Evolutionary conservation across 2,888 invertebrate species (phyloP).

Genomic region (Drosophila macrospina): DNA sequence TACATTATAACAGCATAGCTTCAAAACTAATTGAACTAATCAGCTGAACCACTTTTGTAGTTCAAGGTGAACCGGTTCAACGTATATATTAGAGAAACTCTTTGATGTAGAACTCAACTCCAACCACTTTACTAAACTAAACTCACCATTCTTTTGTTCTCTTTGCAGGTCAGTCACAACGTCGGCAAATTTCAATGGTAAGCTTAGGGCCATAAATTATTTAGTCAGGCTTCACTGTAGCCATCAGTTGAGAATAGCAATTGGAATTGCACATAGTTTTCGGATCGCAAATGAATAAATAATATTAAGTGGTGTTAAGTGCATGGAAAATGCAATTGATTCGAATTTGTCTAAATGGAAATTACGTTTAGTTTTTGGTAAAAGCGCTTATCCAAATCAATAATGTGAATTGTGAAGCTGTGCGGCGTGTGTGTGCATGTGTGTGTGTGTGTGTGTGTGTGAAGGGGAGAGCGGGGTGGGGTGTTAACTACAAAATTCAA

Average conservation of each 20-base stretch:
- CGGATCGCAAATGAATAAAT: conserved; percentile 36
- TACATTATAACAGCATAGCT: too few relatives aligned
- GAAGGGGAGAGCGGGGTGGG: too few relatives aligned
- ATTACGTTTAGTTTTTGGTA: conserved; percentile 30
- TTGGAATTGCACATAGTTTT: not conserved
- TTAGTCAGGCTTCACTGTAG: conserved; percentile 28
- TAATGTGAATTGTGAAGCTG: not conserved
- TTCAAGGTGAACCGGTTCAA: too few relatives aligned
- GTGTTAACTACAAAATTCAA: conserved; percentile 24
- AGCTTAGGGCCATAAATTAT: not conserved
- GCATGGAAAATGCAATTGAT: conserved; percentile 39
- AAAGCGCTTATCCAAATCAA: conserved; percentile 13
- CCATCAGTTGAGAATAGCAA: not conserved
- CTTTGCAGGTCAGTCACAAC: conserved; percentile 39
- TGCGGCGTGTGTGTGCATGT: too few relatives aligned
- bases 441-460: too few relatives aligned
- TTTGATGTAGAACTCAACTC: too few relatives aligned
- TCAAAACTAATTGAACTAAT: too few relatives aligned
- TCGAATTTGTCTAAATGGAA: conserved; percentile 38
- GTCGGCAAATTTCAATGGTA: conserved; percentile 2
- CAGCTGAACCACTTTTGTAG: too few relatives aligned
- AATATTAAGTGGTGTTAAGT: conserved; percentile 46
- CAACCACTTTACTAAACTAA: too few relatives aligned
- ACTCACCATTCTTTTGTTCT: not conserved
- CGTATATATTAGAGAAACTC: too few relatives aligned